Base-by-base conservation (phyloP, 2,888 invertebrate genomes). In the Eledona agricola region DNA sequence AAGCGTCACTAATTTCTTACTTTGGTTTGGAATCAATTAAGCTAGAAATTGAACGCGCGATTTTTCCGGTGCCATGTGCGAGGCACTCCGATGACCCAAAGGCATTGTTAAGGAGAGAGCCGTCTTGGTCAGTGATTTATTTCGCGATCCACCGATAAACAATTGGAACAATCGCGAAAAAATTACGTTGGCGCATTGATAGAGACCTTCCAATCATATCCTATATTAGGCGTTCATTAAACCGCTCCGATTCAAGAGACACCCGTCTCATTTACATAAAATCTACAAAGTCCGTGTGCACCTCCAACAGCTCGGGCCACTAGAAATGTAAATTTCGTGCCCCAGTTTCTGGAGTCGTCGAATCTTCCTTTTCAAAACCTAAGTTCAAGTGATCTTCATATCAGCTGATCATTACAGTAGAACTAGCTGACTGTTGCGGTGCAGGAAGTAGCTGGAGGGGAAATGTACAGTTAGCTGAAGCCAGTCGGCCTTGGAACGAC, bases 391-490 rank as follows among this genome's bases (percentile, higher is more conserved):
- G n/a, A n/a, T n/a, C n/a, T n/a, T n/a, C n/a, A 22, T 34, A 51
- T 51, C 55, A 55, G 51, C 55, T 55, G 55, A 55, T 55, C 16
- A 46, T 37, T 31, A 38, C 34, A 54, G 43, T 19, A 54, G 40
- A 19, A 34, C 20, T n/a, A 43, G 37, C 38, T 52, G 40, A 29
- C 28, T 11, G 15, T 42, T 50, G 32, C 11, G 19, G 38, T 51
- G 45, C 37, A 54, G 51, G 55, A 55, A 55, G 51, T 62, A 28
- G 42, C 52, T 58, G 62, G 58, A 52, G 61, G 61, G 62, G 57
- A 57, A 53, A 55, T 58, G 51, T 62, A 64, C 64, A 60, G 65
- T 65, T 65, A 65, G 59, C 55, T 59, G 58, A 53, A 62, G 55
- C 63, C 56, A 60, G 65, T 62, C 64, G 65, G 58, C 65, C 65